These are phyloP conservation scores for Muraenolepis orangiensis DNA, from an alignment of 2,797 vertebrate genomes.

Conservation along the genomic window DNA sequence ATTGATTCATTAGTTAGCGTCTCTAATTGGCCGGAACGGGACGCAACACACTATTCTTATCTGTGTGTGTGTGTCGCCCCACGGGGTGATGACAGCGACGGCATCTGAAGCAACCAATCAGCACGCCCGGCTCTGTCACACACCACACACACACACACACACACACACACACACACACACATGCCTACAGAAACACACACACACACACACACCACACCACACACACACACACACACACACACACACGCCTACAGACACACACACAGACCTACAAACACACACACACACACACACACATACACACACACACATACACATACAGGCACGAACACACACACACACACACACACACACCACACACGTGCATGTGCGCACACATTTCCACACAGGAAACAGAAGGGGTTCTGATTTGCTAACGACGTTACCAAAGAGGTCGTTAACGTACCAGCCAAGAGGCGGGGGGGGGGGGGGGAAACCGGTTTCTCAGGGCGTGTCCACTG, in stretches of 20 bases:
- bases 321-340: too few relatives aligned
- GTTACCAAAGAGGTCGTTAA: slow-evolving; percentile 64
- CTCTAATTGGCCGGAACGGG: slow-evolving; percentile 53
- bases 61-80: not conserved
- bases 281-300: too few relatives aligned
- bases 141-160: not conserved
- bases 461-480: slow-evolving; percentile 32
- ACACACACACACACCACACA: too few relatives aligned
- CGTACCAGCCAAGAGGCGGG: slow-evolving; percentile 47
- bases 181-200: too few relatives aligned
- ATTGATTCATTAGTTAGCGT: slow-evolving; percentile 9
- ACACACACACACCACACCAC: too few relatives aligned
- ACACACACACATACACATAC: too few relatives aligned
- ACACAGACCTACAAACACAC: too few relatives aligned
- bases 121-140: not conserved
- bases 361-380: not conserved
- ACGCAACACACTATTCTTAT: slow-evolving; percentile 14
- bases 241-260: too few relatives aligned
- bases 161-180: too few relatives aligned
- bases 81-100: not conserved
- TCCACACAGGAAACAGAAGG: slow-evolving; percentile 40
- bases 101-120: not conserved
- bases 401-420: slow-evolving; percentile 69
- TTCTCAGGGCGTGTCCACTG: slow-evolving; percentile 45
- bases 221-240: not conserved